Evolutionary conservation across 2,113 vertebrate species (phyloP), one percentile per base, ranked within the genome.

Genomic region (Cichladusa arquata): DNA sequence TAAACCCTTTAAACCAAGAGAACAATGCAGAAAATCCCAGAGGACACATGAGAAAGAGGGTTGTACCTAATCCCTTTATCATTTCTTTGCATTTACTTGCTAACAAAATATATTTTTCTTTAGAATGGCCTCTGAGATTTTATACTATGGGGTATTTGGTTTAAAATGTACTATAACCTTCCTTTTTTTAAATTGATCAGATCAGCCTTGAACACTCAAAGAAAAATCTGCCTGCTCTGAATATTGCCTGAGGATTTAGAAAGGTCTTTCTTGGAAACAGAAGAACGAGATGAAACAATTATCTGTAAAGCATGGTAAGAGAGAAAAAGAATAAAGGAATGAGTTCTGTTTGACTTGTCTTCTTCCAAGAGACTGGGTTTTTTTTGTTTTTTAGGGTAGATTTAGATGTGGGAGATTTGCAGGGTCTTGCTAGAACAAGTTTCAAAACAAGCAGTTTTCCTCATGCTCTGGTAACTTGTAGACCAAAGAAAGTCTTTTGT

Each of bases 241-340:
- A 88, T 96, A 95, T 88, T 93, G 95, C 95, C 94, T 97, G 90
- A 97, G 93, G 95, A 94, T 94, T 96, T 95, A 86, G 93, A 94
- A 90, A 79, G 86, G 65, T 90, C 93, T 90, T 94, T 91, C 86
- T 88, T 96, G 82, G 94, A 93, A 96, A 96, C 90, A 93, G 90
- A 96, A 88, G 86, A 93, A 86, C 33, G 31, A 95, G 90, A 97
- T 94, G 95, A 96, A 97, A 96, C 82, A 72, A 34, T 95, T 93
- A 66, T 94, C 93, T 93, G 92, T 74, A 93, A 86, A 90, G 90
- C 80, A 81, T 69, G 65, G 88, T 79, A 78, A 92, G 92, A 90
- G 82, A 94, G 93, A 79, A 92, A 93, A 97, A 92, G 94, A 92
- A 95, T 84, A 96, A 93, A 96, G n/a, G 48, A 73, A 60, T 0